Evolutionary conservation across 2,888 invertebrate genomes (phyloP), one percentile per base, ranked within the genome.

Genomic region (Acheta domesticus): DNA sequence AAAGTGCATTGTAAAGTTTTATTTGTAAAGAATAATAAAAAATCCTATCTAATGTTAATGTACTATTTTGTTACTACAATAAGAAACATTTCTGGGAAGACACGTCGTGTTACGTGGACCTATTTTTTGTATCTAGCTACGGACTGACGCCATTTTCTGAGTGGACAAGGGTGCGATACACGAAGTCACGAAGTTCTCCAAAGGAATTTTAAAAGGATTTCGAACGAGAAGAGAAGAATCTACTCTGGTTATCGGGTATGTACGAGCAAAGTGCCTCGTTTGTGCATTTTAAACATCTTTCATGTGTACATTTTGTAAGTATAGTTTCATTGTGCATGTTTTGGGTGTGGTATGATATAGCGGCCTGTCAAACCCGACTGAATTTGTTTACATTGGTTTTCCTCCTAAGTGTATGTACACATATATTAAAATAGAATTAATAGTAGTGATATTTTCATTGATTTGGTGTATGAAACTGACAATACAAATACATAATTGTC

Each of bases 131-230:
- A 12, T 19, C 1, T 19, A 62, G 62, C 14, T n/a, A 62, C 16
- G 11, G 14, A 12, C 62, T 62, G 16, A 62, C 62, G 62, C 62
- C 62, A 62, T 62, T 62, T 62, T 62, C 62, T 62, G 62, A 4
- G 62, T n/a, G n/a, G n/a, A n/a, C 62, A 62, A 14, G 62, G 62
- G 62, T 62, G 62, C n/a, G 62, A 19, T 62, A n/a, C n/a, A 62
- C 62, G 62, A 62, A 62, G n/a, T 62, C n/a, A 62, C 62, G 62
- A 62, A 62, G n/a, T 62, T 19, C 62, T 62, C 62, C 62, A n/a
- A 62, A 62, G 16, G n/a, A 62, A 19, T 62, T 62, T 62, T 14
- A n/a, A 62, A n/a, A 62, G n/a, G 14, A 62, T 62, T n/a, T 62
- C 16, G 62, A 62, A 19, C n/a, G 62, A 62, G 62, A 62, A n/a